Conservation (phyloP, 1,140 invertebrate species). For the Aleiodes sp. region DNA sequence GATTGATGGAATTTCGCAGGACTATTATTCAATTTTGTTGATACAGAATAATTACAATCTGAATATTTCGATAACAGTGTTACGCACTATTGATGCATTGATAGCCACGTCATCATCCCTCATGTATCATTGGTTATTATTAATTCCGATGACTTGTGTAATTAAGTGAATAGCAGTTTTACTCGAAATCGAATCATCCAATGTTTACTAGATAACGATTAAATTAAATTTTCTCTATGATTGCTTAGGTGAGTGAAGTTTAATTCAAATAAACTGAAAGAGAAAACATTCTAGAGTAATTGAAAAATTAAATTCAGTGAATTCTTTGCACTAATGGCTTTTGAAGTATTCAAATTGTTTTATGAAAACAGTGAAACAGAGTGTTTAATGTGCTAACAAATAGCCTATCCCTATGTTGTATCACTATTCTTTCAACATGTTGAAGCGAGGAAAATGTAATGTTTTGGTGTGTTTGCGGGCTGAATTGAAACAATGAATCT, state of each 20-base stretch:
- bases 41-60: no score
- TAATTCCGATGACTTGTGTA: neutral
- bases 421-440: neutral
- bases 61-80: neutral
- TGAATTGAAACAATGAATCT: slow-evolving; percentile 6
- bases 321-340: no score
- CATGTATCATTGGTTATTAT: neutral
- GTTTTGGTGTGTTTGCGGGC: neutral
- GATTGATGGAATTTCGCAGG: no score
- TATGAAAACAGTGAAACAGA: no score
- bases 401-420: no score
- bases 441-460: neutral
- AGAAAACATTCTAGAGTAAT: no score
- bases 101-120: neutral
- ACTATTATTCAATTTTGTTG: no score
- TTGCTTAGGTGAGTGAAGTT: no score
- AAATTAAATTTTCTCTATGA: neutral
- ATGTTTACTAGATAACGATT: neutral
- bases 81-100: neutral
- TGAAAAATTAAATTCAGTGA: no score
- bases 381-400: no score
- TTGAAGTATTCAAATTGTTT: no score
- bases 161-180: neutral
- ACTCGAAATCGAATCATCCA: neutral
- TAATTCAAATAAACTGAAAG: no score